Evolutionary conservation across 1,140 invertebrate genomes (phyloP).

Genomic region (Camponotus pennsylvanicus): DNA sequence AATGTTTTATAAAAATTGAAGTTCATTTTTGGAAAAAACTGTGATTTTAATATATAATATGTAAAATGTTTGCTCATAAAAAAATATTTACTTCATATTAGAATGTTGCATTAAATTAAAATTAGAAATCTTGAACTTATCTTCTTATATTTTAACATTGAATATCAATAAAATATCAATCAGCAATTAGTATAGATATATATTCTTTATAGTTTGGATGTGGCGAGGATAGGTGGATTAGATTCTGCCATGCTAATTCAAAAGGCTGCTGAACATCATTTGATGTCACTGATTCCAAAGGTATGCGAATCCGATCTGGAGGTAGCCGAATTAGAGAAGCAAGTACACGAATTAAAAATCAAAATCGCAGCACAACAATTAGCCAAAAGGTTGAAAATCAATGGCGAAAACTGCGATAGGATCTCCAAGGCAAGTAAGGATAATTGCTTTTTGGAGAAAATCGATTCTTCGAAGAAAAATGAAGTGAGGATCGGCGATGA

Average conservation of each 20-base stretch:
- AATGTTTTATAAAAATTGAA: no score
- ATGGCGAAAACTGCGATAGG: conserved; percentile 34
- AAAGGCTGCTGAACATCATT: conserved; percentile 73
- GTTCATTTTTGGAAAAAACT: neutral
- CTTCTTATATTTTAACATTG: neutral
- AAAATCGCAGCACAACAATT: conserved; percentile 8
- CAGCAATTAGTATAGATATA: conserved; percentile 1
- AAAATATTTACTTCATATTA: neutral
- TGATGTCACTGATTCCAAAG: conserved; percentile 74
- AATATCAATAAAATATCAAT: neutral
- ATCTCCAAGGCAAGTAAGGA: conserved; percentile 13
- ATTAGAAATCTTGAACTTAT: no score
- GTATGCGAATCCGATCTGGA: conserved; percentile 75
- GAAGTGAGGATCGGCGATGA: conserved; percentile 33
- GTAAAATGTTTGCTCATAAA: neutral
- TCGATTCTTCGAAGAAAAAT: neutral
- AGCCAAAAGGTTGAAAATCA: conserved; percentile 35
- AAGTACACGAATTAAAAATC: conserved; percentile 70
- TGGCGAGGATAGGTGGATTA: conserved; percentile 65
- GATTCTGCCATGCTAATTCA: conserved; percentile 76
- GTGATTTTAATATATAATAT: neutral
- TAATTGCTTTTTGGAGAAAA: conserved; percentile 18
- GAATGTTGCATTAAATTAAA: neutral
- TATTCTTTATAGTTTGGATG: conserved; percentile 71
- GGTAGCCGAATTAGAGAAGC: conserved; percentile 72